Percentiles rank a stretch among this genome's conserved stretches.
Conservation (phyloP, 2,888 invertebrate genomes). For the Bembecia ichneumoniformis region DNA sequence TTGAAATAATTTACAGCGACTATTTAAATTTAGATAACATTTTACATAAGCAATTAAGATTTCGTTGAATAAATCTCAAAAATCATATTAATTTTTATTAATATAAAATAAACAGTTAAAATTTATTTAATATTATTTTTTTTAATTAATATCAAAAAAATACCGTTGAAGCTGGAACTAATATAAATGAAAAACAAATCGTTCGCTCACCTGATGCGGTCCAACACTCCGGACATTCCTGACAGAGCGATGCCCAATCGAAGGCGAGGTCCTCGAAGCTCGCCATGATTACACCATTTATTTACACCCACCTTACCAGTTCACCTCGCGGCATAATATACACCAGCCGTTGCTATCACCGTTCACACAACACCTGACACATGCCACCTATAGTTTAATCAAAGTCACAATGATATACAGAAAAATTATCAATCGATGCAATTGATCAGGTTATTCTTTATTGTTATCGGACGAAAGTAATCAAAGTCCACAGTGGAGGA, state of each 20-base stretch:
- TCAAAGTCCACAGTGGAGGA: conserved; percentile 22
- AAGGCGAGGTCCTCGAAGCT: conserved; percentile 75
- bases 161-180: too few relatives aligned
- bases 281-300: conserved; percentile 59
- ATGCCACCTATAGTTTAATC: conserved; percentile 18
- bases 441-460: too few relatives aligned
- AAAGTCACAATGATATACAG: too few relatives aligned
- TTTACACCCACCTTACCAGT: conserved; percentile 15
- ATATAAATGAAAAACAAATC: background rate
- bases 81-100: too few relatives aligned
- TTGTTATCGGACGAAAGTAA: background rate
- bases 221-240: conserved; percentile 76
- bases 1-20: too few relatives aligned
- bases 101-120: too few relatives aligned
- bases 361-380: conserved; percentile 45
- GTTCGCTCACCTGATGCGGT: conserved; percentile 72
- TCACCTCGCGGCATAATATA: conserved; percentile 37
- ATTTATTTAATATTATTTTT: too few relatives aligned
- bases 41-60: too few relatives aligned
- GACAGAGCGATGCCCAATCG: conserved; percentile 77
- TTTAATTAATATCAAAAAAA: too few relatives aligned
- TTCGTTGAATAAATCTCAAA: too few relatives aligned
- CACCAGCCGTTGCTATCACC: conserved; percentile 19
- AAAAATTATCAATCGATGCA: too few relatives aligned
- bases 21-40: too few relatives aligned